A percentile compares a stretch with the other conserved stretches of the same genome.
phyloP scores from a whole-genome alignment of 2,888 invertebrate species.

The Poecilus cupreus region DNA sequence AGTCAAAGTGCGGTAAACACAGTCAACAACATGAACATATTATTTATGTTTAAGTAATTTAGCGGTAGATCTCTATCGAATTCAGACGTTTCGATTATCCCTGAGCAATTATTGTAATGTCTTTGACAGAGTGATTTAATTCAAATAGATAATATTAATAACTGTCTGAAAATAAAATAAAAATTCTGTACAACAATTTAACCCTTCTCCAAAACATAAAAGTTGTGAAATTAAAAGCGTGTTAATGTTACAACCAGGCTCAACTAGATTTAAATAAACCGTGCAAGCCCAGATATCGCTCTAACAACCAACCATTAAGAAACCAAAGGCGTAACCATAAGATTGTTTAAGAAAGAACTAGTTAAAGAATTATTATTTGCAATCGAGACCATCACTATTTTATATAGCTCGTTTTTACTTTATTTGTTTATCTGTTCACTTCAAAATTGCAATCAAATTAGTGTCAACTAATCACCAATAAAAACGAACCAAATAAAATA shows the following conservation, averaged over 20 bases:
- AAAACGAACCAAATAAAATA: neutral
- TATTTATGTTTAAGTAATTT: no score
- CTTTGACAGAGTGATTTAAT: no score
- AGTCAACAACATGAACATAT: no score
- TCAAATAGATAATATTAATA: no score
- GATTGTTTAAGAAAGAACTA: no score
- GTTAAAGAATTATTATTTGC: neutral
- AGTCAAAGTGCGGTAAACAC: no score
- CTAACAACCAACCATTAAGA: constrained; percentile 5
- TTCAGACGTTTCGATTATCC: no score
- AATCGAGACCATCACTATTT: neutral
- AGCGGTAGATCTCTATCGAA: no score
- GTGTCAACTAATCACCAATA: neutral
- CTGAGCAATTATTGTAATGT: no score
- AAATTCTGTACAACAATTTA: neutral
- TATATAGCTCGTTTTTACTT: no score
- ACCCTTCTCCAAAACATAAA: neutral
- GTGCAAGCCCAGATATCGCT: constrained; percentile 4
- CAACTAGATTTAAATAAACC: neutral
- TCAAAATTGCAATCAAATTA: neutral
- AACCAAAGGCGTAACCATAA: constrained; percentile 8
- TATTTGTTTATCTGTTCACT: no score
- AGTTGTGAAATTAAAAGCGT: neutral
- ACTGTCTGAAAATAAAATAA: neutral
- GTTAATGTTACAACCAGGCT: constrained; percentile 25